phyloP scores from a whole-genome alignment of 2,888 invertebrate genomes.

The Byasa hedistus region DNA sequence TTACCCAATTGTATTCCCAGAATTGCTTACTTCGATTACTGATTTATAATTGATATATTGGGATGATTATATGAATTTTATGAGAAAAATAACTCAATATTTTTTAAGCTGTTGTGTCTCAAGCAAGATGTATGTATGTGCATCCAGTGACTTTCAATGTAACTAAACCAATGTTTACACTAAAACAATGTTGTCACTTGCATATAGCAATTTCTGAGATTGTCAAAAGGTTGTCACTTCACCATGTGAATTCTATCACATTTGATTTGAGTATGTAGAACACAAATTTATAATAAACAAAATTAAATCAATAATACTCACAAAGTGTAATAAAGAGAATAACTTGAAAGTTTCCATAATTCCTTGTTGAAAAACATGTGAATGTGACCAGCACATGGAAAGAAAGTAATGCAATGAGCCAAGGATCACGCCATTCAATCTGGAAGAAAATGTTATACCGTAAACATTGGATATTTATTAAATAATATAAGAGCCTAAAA shows the following conservation, averaged over 20 bases:
- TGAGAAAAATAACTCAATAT: too few species aligned
- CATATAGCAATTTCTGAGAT: too few species aligned
- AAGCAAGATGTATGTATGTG: too few species aligned
- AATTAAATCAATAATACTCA: constrained; percentile 73
- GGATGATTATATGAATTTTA: too few species aligned
- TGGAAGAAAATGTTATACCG: constrained; percentile 59
- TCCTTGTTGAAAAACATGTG: constrained; percentile 89
- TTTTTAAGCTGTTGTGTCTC: too few species aligned
- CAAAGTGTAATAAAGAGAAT: constrained; percentile 88
- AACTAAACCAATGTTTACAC: too few species aligned
- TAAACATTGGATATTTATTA: background rate
- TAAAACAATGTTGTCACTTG: too few species aligned
- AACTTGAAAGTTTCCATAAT: constrained; percentile 92
- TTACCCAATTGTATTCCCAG: too few species aligned
- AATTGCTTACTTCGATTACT: too few species aligned
- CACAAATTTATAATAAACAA: background rate
- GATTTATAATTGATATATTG: too few species aligned
- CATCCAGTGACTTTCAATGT: too few species aligned
- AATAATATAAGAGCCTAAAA: background rate
- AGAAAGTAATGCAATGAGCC: constrained; percentile 87
- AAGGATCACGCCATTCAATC: constrained; percentile 95
- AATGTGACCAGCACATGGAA: constrained; percentile 89
- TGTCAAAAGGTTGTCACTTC: background rate
- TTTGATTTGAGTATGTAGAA: background rate
- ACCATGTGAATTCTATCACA: background rate